Conservation (phyloP, 2,113 vertebrate genomes). For the Suricata suricatta region DNA sequence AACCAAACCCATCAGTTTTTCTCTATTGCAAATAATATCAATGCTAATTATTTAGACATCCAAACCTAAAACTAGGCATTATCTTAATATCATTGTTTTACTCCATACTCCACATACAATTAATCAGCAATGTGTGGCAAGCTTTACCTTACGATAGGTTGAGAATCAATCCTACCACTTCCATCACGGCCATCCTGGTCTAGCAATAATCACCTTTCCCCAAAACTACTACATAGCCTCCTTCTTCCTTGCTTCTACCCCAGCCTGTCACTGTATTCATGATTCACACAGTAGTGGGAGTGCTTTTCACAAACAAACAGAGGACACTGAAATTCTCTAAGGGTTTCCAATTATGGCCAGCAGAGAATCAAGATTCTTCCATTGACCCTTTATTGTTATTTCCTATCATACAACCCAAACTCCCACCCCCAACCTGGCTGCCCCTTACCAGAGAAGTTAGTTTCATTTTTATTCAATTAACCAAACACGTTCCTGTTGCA, state of each 20-base stretch:
- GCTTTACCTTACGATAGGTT: not conserved
- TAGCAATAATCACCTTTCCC: not conserved
- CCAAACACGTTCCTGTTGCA: not conserved
- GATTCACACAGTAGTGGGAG: not conserved
- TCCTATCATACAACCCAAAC: not conserved
- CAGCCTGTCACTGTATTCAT: too few relatives aligned
- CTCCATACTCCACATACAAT: not conserved
- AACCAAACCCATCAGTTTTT: not conserved
- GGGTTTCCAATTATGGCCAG: not conserved
- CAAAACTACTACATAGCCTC: not conserved
- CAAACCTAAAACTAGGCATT: not conserved
- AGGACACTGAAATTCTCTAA: not conserved
- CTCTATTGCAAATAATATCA: not conserved
- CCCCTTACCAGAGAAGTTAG: not conserved
- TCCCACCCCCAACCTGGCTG: not conserved
- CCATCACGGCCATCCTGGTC: not conserved
- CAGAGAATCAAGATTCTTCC: not conserved
- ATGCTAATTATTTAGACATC: not conserved
- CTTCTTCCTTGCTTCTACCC: not conserved
- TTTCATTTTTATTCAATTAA: not conserved
- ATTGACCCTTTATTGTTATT: not conserved
- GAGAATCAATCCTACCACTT: not conserved
- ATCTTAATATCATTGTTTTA: not conserved
- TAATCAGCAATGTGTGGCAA: not conserved
- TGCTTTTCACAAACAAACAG: not conserved